Conservation (phyloP, 2,888 invertebrate genomes). For the Drosophila yooni region DNA sequence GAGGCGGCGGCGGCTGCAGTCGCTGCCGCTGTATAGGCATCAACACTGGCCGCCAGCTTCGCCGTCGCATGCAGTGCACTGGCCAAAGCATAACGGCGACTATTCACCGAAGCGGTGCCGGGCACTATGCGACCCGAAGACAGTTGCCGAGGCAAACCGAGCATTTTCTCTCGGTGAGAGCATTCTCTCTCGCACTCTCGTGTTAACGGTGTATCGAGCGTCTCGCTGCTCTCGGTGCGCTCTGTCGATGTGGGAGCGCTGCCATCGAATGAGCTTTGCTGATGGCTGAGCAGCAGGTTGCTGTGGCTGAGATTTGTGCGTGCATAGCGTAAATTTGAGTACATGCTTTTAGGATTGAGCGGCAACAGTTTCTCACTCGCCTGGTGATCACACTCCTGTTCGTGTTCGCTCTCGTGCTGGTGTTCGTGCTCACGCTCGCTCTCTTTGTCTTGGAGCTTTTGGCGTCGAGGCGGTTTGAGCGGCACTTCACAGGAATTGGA, state of each 20-base stretch:
- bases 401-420: slow-evolving; percentile 1
- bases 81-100: slow-evolving; percentile 62
- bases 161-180: slow-evolving; percentile 17
- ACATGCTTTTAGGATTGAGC: slow-evolving; percentile 65
- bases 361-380: slow-evolving; percentile 42
- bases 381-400: slow-evolving; percentile 8
- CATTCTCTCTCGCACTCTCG: slow-evolving; percentile 37
- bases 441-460: slow-evolving; percentile 31
- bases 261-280: slow-evolving; percentile 78
- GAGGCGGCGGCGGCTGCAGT: slow-evolving; percentile 50
- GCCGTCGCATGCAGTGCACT: slow-evolving; percentile 75
- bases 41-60: slow-evolving; percentile 75
- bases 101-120: slow-evolving; percentile 30
- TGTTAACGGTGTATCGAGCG: slow-evolving; percentile 58
- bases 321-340: slow-evolving; percentile 83
- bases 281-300: slow-evolving; percentile 80
- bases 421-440: slow-evolving; percentile 21
- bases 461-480: slow-evolving; percentile 61
- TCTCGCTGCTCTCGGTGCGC: slow-evolving; percentile 75
- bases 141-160: slow-evolving; percentile 6
- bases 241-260: slow-evolving; percentile 57
- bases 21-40: slow-evolving; percentile 75
- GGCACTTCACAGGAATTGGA: slow-evolving; percentile 51
- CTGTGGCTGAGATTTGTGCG: slow-evolving; percentile 84
- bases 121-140: slow-evolving; percentile 34